Evolutionary conservation across 23 tunicate species (phyloP).

Genomic region (Corella eumyota): DNA sequence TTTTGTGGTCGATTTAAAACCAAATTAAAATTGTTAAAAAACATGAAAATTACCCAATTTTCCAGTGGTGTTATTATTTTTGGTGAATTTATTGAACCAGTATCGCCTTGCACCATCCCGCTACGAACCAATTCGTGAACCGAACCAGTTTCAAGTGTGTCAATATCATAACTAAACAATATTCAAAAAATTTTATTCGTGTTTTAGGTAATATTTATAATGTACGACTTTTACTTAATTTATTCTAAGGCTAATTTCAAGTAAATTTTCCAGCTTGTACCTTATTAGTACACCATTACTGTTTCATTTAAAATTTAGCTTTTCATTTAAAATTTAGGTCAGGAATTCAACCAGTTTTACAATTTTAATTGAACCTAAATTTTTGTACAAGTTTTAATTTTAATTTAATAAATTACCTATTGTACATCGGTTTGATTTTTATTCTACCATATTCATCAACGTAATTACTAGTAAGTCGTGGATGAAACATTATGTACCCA

Average conservation of each 20-base stretch:
- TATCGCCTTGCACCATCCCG: constrained; percentile 3
- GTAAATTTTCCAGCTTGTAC: no score
- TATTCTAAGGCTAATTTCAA: no score
- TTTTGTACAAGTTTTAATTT: no score
- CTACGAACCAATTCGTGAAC: constrained; percentile 6
- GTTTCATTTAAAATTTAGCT: no score
- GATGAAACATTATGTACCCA: constrained; percentile 55
- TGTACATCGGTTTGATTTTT: constrained; percentile 26
- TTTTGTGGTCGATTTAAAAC: not conserved
- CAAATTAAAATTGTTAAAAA: not conserved
- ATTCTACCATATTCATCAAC: not conserved
- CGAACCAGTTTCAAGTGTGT: constrained; percentile 12
- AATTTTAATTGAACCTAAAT: no score
- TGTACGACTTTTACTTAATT: no score
- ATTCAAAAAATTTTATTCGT: no score
- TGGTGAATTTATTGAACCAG: not conserved
- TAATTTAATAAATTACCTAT: constrained; percentile 67
- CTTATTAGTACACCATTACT: no score
- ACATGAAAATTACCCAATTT: constrained; percentile 16
- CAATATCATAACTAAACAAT: constrained; percentile 29
- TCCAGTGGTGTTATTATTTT: constrained; percentile 18
- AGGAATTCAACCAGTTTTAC: no score
- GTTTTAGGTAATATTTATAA: no score
- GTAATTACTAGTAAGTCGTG: constrained; percentile 30
- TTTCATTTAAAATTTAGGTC: no score